Base-by-base conservation (phyloP, 2,113 vertebrate genomes). In the Pampusana beccarii region DNA sequence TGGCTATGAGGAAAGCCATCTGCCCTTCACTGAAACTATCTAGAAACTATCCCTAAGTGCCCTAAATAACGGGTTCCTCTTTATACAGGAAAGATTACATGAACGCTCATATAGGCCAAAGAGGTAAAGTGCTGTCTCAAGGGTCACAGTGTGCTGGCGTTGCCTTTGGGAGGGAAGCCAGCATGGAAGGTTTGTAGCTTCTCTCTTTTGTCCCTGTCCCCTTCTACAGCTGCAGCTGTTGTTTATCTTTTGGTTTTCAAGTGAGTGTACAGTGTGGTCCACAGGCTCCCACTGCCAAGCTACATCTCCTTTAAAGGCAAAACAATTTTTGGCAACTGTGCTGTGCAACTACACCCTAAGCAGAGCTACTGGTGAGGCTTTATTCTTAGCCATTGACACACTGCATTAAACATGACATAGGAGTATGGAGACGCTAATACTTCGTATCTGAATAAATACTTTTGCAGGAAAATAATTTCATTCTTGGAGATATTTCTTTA, bases 101-200 rank as follows among this genome's bases (percentile, higher is more conserved):
- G 0, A 0, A 8, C 51, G 28, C 14, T 12, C 42, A 21, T 12
- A 5, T 26, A 58, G 9, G 15, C 17, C 3, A 3, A 31, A 31
- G 70, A 7, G 10, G 9, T 26, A 34, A 9, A 25, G 23, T 16
- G 33, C 46, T 40, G 26, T 18, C 36, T 53, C 42, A 58, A 23
- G 28, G 44, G 23, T 82, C 57, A 13, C 34, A 44, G 42, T 16
- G 36, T n/a, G 24, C 6, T 10, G 18, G 18, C 1, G 2, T 23
- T 77, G 10, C 36, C 56, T 70, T 66, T 15, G 70, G 50, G 56
- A n/a, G 4, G 6, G 42, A 58, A 58, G 8, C 13, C 77, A 70
- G 13, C 3, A 19, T 23, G n/a, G 23, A 8, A 62, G 34, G 5
- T 23, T 48, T 82, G 54, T 42, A 51, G 34, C 11, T n/a, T 84